phyloP scores from a whole-genome alignment of 2,113 vertebrate genomes.

The Sinocyclocheilus rhinocerous region DNA sequence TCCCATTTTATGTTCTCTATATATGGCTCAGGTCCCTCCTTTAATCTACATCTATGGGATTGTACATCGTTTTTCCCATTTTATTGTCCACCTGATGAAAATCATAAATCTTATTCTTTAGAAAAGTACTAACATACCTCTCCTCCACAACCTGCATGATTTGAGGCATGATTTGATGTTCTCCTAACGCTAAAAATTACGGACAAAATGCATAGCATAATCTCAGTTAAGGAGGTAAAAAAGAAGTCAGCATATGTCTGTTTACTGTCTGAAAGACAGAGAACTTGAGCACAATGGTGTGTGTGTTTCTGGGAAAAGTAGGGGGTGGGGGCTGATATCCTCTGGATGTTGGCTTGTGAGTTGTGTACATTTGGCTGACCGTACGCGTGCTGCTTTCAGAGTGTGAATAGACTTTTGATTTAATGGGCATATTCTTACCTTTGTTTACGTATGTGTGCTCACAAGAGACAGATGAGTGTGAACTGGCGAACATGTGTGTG shows the following conservation, averaged over 20 bases:
- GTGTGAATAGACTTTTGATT: slow-evolving; percentile 38
- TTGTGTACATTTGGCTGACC: slow-evolving; percentile 26
- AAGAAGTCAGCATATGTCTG: slow-evolving; percentile 17
- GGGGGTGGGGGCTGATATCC: slow-evolving; percentile 43
- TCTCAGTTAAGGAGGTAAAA: background rate
- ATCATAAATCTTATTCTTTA: background rate
- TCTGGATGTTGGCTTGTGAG: slow-evolving; percentile 35
- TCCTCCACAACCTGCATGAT: background rate
- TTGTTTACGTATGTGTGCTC: slow-evolving; percentile 41
- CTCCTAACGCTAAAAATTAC: background rate
- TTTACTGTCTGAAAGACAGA: background rate
- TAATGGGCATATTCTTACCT: slow-evolving; percentile 33
- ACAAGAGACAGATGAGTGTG: slow-evolving; percentile 33
- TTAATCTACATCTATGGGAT: background rate
- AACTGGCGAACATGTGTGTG: slow-evolving; percentile 51
- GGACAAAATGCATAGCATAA: background rate
- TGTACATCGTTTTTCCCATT: background rate
- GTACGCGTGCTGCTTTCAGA: slow-evolving; percentile 22
- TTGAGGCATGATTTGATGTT: background rate
- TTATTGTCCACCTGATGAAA: background rate
- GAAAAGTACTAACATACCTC: background rate
- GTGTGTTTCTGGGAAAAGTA: slow-evolving; percentile 39
- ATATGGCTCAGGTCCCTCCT: background rate
- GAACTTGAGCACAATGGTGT: slow-evolving; percentile 26
- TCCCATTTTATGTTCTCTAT: background rate